These are phyloP conservation scores for Erpobdella octoculata DNA, from an alignment of 2,888 invertebrate species.

Conservation along the genomic window DNA sequence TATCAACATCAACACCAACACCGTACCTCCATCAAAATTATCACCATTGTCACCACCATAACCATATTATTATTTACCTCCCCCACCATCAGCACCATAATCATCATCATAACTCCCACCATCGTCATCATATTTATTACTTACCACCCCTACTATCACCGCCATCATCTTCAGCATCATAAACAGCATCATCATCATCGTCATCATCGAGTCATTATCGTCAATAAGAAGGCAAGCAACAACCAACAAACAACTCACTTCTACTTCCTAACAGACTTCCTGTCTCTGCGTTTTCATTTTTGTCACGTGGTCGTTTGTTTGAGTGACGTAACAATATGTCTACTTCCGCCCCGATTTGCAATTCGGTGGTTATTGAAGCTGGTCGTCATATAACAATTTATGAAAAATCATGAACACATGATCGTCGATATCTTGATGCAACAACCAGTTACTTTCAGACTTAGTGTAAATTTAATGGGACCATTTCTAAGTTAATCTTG, in stretches of 20 bases:
- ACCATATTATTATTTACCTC: no score
- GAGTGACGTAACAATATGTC: constrained; percentile 17
- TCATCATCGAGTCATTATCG: neutral
- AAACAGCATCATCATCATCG: neutral
- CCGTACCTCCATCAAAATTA: constrained; percentile 36
- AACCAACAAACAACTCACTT: neutral
- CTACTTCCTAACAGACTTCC: neutral
- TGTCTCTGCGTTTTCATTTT: neutral
- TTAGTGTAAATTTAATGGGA: no score
- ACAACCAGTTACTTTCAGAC: no score
- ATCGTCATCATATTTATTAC: neutral
- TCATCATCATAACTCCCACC: neutral
- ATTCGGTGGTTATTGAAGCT: neutral
- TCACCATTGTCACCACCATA: constrained; percentile 4
- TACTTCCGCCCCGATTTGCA: neutral
- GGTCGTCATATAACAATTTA: no score
- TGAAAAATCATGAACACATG: no score
- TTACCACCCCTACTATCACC: neutral
- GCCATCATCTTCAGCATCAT: neutral
- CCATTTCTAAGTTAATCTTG: no score
- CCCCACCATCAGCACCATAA: neutral
- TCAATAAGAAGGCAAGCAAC: no score
- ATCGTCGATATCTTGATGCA: no score
- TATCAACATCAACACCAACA: no score
- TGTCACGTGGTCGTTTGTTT: constrained; percentile 18